Evolutionary conservation across 2,888 invertebrate genomes (phyloP).

Genomic region (Leptogaster cylindrica): DNA sequence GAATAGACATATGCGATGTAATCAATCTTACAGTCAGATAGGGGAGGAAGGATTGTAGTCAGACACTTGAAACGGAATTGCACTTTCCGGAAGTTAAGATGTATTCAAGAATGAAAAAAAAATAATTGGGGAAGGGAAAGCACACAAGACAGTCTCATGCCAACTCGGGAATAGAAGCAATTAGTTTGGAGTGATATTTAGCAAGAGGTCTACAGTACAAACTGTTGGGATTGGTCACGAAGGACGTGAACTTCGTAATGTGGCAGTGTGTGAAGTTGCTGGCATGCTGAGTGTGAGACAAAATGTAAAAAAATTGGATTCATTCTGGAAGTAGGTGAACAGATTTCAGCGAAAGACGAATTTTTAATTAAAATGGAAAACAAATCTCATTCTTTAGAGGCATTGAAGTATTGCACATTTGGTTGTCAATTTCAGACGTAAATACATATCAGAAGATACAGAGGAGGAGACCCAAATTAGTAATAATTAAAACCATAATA

Average conservation of each 20-base stretch:
- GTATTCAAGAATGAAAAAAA: constrained; percentile 15
- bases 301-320: neutral
- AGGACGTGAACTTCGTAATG: too few species aligned
- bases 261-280: too few species aligned
- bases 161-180: neutral
- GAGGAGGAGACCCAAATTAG: too few species aligned
- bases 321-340: neutral
- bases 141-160: neutral
- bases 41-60: neutral
- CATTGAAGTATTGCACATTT: too few species aligned
- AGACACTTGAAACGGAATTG: constrained; percentile 4
- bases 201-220: neutral
- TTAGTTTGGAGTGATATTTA: constrained; percentile 11
- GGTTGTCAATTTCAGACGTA: too few species aligned
- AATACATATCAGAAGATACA: too few species aligned
- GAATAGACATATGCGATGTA: constrained; percentile 22
- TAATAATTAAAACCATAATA: too few species aligned
- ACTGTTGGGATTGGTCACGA: too few species aligned
- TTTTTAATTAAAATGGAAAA: neutral
- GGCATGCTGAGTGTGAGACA: neutral
- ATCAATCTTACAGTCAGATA: constrained; percentile 15
- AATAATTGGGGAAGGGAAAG: neutral
- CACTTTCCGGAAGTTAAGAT: constrained; percentile 36
- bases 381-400: neutral
- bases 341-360: neutral